Evolutionary conservation across 2,113 vertebrate genomes (phyloP).

Genomic region (Catharus bicknelli): DNA sequence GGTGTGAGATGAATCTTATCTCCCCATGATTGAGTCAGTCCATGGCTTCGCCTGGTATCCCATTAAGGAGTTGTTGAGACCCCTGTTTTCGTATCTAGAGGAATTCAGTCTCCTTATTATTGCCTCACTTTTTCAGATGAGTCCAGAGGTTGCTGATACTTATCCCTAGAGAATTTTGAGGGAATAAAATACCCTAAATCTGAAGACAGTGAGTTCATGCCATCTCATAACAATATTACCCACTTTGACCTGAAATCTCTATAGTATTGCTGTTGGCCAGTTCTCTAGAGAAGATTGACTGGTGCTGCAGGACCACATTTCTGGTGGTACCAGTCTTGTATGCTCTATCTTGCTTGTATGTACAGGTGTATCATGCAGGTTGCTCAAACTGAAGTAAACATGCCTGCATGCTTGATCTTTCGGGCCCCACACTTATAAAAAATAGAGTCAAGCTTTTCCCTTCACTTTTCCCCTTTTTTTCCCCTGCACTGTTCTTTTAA

Average conservation of each 20-base stretch:
- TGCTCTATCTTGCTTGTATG: not conserved
- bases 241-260: not conserved
- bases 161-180: not conserved
- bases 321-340: not conserved
- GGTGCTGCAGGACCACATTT: not conserved
- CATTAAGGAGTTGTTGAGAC: not conserved
- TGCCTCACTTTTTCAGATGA: not conserved
- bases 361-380: not conserved
- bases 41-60: not conserved
- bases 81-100: not conserved
- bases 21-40: fast-evolving
- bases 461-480: not conserved
- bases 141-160: not conserved
- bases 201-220: not conserved
- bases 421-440: not conserved
- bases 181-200: not conserved
- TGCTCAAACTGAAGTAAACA: not conserved
- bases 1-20: not conserved
- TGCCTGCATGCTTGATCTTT: not conserved
- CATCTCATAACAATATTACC: not conserved
- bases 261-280: not conserved
- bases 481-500: not conserved
- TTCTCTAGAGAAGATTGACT: not conserved
- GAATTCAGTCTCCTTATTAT: not conserved
- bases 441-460: not conserved